Base-by-base conservation (phyloP, 2,113 vertebrate genomes). In the Perccottus glenii region DNA sequence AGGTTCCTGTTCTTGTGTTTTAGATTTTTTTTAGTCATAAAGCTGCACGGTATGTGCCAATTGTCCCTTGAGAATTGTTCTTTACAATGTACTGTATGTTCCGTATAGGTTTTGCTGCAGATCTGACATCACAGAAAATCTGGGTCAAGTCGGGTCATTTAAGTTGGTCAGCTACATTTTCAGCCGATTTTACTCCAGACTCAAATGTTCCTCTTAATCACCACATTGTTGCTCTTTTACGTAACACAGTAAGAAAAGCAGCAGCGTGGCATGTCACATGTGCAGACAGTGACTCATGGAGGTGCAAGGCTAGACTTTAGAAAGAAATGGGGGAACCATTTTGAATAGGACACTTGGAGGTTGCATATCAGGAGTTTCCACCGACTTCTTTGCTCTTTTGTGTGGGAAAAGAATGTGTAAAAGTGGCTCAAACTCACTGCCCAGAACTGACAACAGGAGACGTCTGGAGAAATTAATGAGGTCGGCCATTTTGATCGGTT, bases 401-500 rank as follows among this genome's bases (percentile, higher is more conserved):
- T 70, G 73, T 70, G 47, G 35, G n/a, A 40, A 49, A 63, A 60
- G 48, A 53, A 48, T 70, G 66, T 60, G 60, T 66, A 65, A 75
- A 53, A 64, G 46, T 12, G 64, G 35, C 57, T n/a, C 60, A n/a
- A 45, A n/a, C 43, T 50, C n/a, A 14, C 19, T 0, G 11, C 53
- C 77, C 60, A 74, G 60, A 78, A 66, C 72, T 53, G 67, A 74
- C 45, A 56, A 80, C 69, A 73, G 71, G 74, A 85, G 60, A 83
- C 56, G 65, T 90, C 88, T 85, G 76, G 75, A 85, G 63, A 71
- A 85, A 85, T 89, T 87, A 91, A 92, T 89, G 89, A 91, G 89
- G 88, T 88, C 82, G 74, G 64, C 60, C 61, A 48, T 83, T 86
- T 57, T 75, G 68, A 83, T 80, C 27, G 78, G 83, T 81, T 85